Evolutionary conservation across 1,140 invertebrate genomes (phyloP), one percentile per base, ranked within the genome.

Genomic region (Rhizoglyphus robini): DNA sequence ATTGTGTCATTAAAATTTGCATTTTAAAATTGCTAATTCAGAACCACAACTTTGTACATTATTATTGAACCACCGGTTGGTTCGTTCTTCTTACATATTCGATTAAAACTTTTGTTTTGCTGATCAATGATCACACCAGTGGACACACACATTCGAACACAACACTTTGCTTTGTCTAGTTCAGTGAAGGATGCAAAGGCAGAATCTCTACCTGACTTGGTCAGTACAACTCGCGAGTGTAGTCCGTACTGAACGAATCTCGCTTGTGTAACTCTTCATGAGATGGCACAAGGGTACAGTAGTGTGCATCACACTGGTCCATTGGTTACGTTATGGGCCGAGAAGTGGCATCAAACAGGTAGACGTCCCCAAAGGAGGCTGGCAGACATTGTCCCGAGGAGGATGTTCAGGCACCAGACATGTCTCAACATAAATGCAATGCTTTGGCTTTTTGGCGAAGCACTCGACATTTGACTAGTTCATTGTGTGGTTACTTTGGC

Each of bases 321-420:
- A 96, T 77, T 94, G 94, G 77, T 98, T 92, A 68, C 96, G 82
- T 78, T 96, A n/a, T 93, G 72, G 93, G 87, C 83, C 95, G 85
- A 74, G 85, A 87, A 30, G 84, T 83, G 20, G 86, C 86, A 85
- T 88, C 75, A 77, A 97, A 96, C 31, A 98, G 80, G 78, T 96
- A 96, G 54, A 92, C 93, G 78, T 97, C 94, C 62, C 94, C 94
- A 78, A 96, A 97, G 15, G 93, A 91, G 2, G 93, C 96, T 77
- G 91, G 96, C 67, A 97, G 76, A 97, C 96, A 77, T 93, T 88
- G 78, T 98, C 93, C 69, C 91, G 81, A 77, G 96, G 96, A 0
- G 94, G 94, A 78, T 98, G 93, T 77, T 98, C 94, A 8, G 94
- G 94, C 73, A 96, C 93, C 73, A 98, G 94, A 67, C 92, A 90